phyloP scores from a whole-genome alignment of 2,888 invertebrate species.

The Melitaea athalia region DNA sequence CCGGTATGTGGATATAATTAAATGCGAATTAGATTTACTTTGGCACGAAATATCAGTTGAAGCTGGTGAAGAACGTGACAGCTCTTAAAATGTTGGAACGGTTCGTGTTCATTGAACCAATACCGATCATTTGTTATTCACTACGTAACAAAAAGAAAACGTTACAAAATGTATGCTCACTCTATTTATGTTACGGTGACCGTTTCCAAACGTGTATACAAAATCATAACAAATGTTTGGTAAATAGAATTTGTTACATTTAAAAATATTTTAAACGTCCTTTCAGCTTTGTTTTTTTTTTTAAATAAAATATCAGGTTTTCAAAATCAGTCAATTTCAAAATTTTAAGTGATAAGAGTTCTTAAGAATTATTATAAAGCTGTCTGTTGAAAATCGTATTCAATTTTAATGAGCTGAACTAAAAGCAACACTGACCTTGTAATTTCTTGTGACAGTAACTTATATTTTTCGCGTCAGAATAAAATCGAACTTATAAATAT shows the following conservation, averaged over 20 bases:
- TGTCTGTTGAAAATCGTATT: too few species aligned
- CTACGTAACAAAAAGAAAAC: slow-evolving; percentile 19
- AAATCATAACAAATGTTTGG: slow-evolving; percentile 7
- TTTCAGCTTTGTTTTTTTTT: too few species aligned
- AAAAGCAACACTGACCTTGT: background rate
- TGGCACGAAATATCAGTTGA: background rate
- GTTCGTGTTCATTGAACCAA: slow-evolving; percentile 1
- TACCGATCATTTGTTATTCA: slow-evolving; percentile 10
- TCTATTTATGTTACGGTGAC: slow-evolving; percentile 19
- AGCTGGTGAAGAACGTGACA: background rate
- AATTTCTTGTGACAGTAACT: too few species aligned
- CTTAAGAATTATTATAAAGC: background rate
- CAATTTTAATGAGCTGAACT: background rate
- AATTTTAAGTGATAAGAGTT: too few species aligned
- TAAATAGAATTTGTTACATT: background rate
- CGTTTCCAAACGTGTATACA: slow-evolving; percentile 8
- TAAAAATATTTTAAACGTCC: background rate
- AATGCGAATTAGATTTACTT: background rate
- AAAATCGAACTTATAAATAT: background rate
- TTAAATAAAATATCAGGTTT: too few species aligned
- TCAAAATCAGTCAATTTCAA: too few species aligned
- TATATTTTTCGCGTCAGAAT: too few species aligned
- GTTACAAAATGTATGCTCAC: slow-evolving; percentile 10
- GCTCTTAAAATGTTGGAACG: slow-evolving; percentile 1
- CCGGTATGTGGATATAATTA: background rate